Evolutionary conservation across 2,888 invertebrate genomes (phyloP).

Genomic region (Hypomecis atomaria): DNA sequence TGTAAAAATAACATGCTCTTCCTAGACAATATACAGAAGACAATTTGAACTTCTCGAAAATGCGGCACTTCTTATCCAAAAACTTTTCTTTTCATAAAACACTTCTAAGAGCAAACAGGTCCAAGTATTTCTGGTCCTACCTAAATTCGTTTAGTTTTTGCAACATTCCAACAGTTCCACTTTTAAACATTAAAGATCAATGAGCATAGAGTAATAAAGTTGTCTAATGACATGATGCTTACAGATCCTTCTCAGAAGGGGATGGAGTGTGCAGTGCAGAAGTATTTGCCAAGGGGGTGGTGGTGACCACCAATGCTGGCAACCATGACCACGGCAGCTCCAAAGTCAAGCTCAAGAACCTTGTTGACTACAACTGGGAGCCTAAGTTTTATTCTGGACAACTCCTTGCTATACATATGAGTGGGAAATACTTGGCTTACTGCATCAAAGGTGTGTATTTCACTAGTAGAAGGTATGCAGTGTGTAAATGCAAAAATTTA

Average conservation of each 20-base stretch:
- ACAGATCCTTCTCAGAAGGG: conserved; percentile 84
- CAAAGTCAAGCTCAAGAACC: conserved; percentile 94
- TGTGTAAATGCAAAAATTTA: too few relatives aligned
- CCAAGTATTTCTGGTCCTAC: too few relatives aligned
- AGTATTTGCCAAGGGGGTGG: conserved; percentile 86
- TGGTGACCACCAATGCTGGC: conserved; percentile 88
- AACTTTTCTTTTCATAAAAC: too few relatives aligned
- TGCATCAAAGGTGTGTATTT: conserved; percentile 90
- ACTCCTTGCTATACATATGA: conserved; percentile 93
- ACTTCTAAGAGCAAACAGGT: too few relatives aligned
- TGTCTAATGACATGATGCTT: background rate
- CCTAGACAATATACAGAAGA: too few relatives aligned
- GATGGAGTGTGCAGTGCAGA: conserved; percentile 85
- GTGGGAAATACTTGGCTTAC: conserved; percentile 94
- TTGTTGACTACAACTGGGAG: conserved; percentile 98
- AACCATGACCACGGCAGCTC: conserved; percentile 93
- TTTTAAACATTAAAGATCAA: too few relatives aligned
- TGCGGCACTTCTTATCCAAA: too few relatives aligned
- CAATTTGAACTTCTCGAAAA: too few relatives aligned
- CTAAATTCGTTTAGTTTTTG: too few relatives aligned
- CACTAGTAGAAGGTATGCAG: background rate
- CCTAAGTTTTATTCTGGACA: conserved; percentile 94
- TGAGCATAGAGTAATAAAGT: too few relatives aligned
- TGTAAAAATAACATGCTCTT: too few relatives aligned
- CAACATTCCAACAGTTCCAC: too few relatives aligned